phyloP scores from a whole-genome alignment of 2,888 invertebrate species.

The Mechanitis messenoides region DNA sequence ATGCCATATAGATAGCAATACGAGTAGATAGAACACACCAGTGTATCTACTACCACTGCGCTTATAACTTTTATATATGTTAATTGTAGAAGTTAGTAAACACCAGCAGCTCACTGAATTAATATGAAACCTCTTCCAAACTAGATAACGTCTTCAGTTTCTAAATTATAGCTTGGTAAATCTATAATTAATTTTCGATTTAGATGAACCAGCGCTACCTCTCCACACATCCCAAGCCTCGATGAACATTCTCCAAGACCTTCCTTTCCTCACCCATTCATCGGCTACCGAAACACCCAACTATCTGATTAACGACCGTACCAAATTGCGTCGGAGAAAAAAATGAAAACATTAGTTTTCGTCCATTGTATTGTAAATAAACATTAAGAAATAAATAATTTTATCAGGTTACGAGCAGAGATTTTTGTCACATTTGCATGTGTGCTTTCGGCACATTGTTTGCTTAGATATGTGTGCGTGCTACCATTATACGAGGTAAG shows the following conservation, averaged over 20 bases:
- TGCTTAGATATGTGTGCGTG: slow-evolving; percentile 44
- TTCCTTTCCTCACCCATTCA: slow-evolving; percentile 30
- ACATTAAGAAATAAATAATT: slow-evolving; percentile 37
- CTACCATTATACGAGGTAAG: slow-evolving; percentile 28
- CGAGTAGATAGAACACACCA: slow-evolving; percentile 40
- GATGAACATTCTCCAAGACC: slow-evolving; percentile 51
- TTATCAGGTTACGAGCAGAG: slow-evolving; percentile 59
- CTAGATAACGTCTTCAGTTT: slow-evolving; percentile 18
- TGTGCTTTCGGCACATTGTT: slow-evolving; percentile 39
- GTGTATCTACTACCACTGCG: slow-evolving; percentile 20
- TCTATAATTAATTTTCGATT: slow-evolving; percentile 34
- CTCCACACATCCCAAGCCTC: slow-evolving; percentile 59
- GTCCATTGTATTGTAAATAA: slow-evolving; percentile 34
- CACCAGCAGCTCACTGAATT: neutral
- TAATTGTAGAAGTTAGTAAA: slow-evolving; percentile 1
- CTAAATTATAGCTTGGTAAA: slow-evolving; percentile 13
- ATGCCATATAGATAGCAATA: slow-evolving; percentile 37
- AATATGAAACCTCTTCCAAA: neutral
- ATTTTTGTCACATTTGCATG: slow-evolving; percentile 50
- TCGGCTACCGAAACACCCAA: slow-evolving; percentile 33
- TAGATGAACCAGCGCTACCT: slow-evolving; percentile 51
- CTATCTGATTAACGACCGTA: slow-evolving; percentile 47
- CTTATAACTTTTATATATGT: slow-evolving; percentile 8
- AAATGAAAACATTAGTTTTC: neutral
- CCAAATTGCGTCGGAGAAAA: slow-evolving; percentile 29